phyloP scores from a whole-genome alignment of 2,113 vertebrate genomes.

The Australoheros scitulus region DNA sequence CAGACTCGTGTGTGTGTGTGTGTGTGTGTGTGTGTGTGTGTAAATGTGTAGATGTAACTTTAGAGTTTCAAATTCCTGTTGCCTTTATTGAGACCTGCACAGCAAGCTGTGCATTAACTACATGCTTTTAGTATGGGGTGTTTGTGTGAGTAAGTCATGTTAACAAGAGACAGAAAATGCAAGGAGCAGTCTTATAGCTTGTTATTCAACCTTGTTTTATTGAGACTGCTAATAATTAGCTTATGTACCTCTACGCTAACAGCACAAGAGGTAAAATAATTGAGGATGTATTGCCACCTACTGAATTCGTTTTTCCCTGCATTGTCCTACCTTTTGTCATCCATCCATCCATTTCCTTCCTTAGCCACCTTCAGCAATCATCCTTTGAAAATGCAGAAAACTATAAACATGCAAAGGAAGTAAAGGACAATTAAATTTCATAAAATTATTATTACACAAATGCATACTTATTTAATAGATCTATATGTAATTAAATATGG shows the following conservation, averaged over 20 bases:
- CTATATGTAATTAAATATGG: background rate
- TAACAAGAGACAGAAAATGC: background rate
- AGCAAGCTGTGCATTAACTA: background rate
- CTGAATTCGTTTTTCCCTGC: conserved; percentile 37
- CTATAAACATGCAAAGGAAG: background rate
- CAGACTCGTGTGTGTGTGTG: no score
- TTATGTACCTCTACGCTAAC: background rate
- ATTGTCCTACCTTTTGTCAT: background rate
- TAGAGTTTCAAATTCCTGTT: no score
- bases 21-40: no score
- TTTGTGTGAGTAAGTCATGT: background rate
- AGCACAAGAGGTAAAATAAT: background rate
- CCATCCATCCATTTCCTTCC: no score
- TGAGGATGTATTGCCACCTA: conserved; percentile 65
- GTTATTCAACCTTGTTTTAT: background rate
- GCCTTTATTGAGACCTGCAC: background rate
- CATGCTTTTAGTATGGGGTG: background rate
- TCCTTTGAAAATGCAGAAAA: no score
- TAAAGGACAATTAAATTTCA: background rate
- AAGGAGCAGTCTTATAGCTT: background rate
- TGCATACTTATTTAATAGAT: background rate
- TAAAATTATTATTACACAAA: background rate
- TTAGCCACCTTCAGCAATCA: no score
- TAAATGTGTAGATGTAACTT: no score
- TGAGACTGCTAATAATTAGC: background rate